Conservation (phyloP, 2,888 invertebrate species). For the Athrips mouffetella region DNA sequence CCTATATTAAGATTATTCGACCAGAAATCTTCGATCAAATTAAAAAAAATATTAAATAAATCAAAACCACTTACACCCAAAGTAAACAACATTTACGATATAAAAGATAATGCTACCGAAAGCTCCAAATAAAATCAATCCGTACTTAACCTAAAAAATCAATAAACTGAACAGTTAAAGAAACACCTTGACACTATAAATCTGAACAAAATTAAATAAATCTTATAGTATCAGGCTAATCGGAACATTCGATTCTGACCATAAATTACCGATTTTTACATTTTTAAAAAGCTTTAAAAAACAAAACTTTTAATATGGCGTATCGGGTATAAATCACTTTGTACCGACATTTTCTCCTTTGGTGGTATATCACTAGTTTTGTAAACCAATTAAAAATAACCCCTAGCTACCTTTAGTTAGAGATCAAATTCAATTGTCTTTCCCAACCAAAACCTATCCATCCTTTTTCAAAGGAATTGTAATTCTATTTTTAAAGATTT, state of each 20-base stretch:
- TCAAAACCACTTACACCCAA: background rate
- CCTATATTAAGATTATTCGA: no score
- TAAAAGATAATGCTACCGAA: background rate
- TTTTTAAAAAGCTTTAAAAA: constrained; percentile 62
- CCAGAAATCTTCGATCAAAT: no score
- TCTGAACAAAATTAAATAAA: constrained; percentile 34
- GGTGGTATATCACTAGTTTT: constrained; percentile 48
- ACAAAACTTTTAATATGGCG: constrained; percentile 73
- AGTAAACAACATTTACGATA: background rate
- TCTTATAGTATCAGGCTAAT: constrained; percentile 64
- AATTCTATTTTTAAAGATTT: background rate
- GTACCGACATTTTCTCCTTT: constrained; percentile 72
- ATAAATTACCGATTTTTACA: constrained; percentile 77
- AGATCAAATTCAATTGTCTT: constrained; percentile 11
- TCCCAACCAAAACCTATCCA: background rate
- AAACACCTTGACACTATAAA: constrained; percentile 60
- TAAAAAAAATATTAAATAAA: no score
- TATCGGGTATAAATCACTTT: constrained; percentile 73
- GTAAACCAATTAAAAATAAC: constrained; percentile 2
- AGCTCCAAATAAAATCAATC: constrained; percentile 11
- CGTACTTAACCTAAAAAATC: constrained; percentile 21
- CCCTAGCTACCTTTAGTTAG: constrained; percentile 8
- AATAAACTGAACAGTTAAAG: constrained; percentile 49
- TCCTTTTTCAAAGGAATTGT: background rate
- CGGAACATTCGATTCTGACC: constrained; percentile 73